Evolutionary conservation across 2,113 vertebrate species (phyloP).

Genomic region (Columba livia): DNA sequence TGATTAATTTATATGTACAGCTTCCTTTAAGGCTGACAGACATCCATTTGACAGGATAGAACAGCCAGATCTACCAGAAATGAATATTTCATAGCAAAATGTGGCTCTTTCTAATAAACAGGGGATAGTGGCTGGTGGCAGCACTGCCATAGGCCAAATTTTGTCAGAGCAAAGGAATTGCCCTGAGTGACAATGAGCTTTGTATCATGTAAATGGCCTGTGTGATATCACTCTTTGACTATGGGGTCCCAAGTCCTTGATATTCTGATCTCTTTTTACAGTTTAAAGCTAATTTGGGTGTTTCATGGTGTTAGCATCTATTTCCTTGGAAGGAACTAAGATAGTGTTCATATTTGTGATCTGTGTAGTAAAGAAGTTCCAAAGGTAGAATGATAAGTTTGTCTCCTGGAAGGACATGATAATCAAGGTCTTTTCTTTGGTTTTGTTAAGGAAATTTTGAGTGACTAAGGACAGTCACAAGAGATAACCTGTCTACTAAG

Average conservation of each 20-base stretch:
- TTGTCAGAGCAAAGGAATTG: background rate
- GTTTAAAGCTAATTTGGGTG: background rate
- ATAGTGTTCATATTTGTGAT: background rate
- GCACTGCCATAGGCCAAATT: background rate
- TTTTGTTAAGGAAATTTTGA: background rate
- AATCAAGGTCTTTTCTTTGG: background rate
- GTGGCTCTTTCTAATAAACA: slow-evolving; percentile 17
- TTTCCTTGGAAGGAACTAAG: background rate
- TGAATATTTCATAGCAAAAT: slow-evolving; percentile 61
- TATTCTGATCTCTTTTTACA: background rate
- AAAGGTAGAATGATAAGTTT: background rate
- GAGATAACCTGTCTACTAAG: background rate
- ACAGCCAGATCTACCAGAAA: slow-evolving; percentile 13
- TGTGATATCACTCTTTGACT: background rate
- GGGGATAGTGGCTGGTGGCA: background rate
- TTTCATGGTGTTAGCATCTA: background rate
- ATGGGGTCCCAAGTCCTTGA: background rate
- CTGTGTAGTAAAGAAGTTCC: background rate
- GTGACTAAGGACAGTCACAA: background rate
- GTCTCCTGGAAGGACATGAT: background rate
- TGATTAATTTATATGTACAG: slow-evolving; percentile 48
- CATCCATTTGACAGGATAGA: slow-evolving; percentile 30
- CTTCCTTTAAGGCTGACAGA: slow-evolving; percentile 32
- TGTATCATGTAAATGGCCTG: background rate
- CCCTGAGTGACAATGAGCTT: background rate